phyloP scores from a whole-genome alignment of 2,888 invertebrate genomes.

The Pediacus dermestoides region DNA sequence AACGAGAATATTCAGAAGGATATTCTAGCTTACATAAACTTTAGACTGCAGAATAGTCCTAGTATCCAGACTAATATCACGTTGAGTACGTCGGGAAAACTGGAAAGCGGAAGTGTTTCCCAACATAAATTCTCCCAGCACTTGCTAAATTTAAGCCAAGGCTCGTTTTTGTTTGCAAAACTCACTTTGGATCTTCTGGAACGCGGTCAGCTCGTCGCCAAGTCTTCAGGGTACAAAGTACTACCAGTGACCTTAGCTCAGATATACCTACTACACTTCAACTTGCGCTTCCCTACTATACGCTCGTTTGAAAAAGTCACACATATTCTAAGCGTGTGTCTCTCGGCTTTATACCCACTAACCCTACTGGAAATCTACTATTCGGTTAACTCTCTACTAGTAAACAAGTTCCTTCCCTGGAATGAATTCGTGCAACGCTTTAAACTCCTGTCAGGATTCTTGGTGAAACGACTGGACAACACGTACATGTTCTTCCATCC shows the following conservation, averaged over 20 bases:
- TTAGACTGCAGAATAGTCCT: slow-evolving; percentile 74
- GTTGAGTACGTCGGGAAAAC: slow-evolving; percentile 59
- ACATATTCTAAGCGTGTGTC: slow-evolving; percentile 83
- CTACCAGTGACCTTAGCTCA: slow-evolving; percentile 84
- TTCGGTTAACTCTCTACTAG: slow-evolving; percentile 82
- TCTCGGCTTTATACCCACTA: slow-evolving; percentile 87
- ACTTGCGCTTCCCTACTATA: slow-evolving; percentile 84
- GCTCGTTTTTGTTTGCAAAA: slow-evolving; percentile 90
- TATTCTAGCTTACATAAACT: slow-evolving; percentile 80
- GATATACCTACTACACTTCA: slow-evolving; percentile 88
- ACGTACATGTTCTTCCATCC: slow-evolving; percentile 98
- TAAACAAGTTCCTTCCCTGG: slow-evolving; percentile 79
- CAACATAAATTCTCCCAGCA: slow-evolving; percentile 83
- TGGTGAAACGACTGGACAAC: slow-evolving; percentile 86
- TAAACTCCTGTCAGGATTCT: slow-evolving; percentile 78
- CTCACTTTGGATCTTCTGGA: slow-evolving; percentile 88
- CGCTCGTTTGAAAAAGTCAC: slow-evolving; percentile 87
- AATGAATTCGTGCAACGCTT: slow-evolving; percentile 87
- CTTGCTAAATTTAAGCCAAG: slow-evolving; percentile 76
- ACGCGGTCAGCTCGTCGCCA: slow-evolving; percentile 85
- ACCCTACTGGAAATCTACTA: slow-evolving; percentile 89
- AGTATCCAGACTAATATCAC: slow-evolving; percentile 79
- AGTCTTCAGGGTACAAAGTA: slow-evolving; percentile 91
- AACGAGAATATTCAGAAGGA: slow-evolving; percentile 81
- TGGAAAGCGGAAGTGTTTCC: slow-evolving; percentile 62